Percentiles rank a stretch among this genome's conserved stretches.
Evolutionary conservation across 2,797 vertebrate species (phyloP).

Genomic region (Lepilemur ruficaudatus): DNA sequence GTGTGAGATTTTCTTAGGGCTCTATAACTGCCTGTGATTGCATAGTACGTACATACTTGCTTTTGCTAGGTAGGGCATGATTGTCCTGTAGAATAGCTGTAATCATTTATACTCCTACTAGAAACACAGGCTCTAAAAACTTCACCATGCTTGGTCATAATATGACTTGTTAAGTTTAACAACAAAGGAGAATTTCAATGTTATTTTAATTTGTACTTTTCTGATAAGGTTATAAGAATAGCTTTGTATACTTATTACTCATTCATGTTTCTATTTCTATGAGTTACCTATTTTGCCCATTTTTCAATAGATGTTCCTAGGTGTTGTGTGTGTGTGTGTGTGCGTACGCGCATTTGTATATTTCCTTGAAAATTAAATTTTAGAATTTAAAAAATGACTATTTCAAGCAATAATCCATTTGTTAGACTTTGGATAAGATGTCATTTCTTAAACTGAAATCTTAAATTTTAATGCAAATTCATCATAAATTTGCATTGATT

Average conservation of each 20-base stretch:
- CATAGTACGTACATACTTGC: neutral
- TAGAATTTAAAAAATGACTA: conserved; percentile 5
- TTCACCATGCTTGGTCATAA: neutral
- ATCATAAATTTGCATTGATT: neutral
- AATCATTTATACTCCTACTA: neutral
- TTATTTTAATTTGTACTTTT: neutral
- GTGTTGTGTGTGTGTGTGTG: neutral
- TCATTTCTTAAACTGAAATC: neutral
- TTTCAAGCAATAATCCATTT: neutral
- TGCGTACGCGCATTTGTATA: neutral
- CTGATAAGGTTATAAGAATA: neutral
- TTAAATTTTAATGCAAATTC: neutral
- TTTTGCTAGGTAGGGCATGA: neutral
- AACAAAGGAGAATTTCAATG: neutral
- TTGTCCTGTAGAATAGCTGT: neutral
- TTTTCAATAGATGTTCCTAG: neutral
- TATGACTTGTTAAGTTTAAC: neutral
- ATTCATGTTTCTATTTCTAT: neutral
- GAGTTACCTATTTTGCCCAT: neutral
- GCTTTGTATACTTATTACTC: neutral
- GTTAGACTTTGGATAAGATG: neutral
- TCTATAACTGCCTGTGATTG: neutral
- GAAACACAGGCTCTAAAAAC: neutral
- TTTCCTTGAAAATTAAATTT: conserved; percentile 13
- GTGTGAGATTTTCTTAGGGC: neutral